Evolutionary conservation across 2,888 invertebrate genomes (phyloP).

Genomic region (Sarcophaga variegata): DNA sequence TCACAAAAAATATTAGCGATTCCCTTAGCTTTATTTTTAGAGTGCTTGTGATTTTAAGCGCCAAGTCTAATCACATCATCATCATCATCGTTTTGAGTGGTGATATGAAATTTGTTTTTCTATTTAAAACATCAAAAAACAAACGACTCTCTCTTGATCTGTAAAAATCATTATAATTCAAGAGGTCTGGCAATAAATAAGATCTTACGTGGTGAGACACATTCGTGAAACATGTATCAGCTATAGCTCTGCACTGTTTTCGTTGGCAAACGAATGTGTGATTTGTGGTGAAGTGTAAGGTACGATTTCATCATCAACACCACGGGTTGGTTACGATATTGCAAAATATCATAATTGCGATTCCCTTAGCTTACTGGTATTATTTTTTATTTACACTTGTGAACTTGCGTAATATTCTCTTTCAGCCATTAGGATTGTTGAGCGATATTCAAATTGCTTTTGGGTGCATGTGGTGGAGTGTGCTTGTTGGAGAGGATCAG

Average conservation of each 20-base stretch:
- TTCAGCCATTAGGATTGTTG: not conserved
- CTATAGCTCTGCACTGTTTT: not conserved
- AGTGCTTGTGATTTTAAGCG: slow-evolving; percentile 42
- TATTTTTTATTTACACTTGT: slow-evolving; percentile 23
- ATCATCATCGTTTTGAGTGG: not conserved
- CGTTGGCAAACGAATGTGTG: not conserved
- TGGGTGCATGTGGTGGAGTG: no score
- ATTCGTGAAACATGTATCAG: not conserved
- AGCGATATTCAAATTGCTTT: not conserved
- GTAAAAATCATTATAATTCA: slow-evolving; percentile 33
- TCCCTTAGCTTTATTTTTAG: slow-evolving; percentile 69
- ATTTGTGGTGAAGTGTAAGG: no score
- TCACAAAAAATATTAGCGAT: slow-evolving; percentile 68
- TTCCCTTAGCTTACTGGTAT: slow-evolving; percentile 69
- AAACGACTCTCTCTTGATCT: slow-evolving; percentile 60
- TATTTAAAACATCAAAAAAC: slow-evolving; percentile 6
- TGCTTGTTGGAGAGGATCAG: not conserved
- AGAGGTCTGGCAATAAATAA: slow-evolving; percentile 49
- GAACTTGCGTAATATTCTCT: not conserved
- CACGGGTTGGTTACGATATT: slow-evolving; percentile 21
- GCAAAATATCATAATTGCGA: slow-evolving; percentile 60
- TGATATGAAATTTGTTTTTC: slow-evolving; percentile 34
- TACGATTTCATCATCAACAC: slow-evolving; percentile 50
- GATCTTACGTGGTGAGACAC: slow-evolving; percentile 17
- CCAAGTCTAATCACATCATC: slow-evolving; percentile 61